phyloP scores from a whole-genome alignment of 2,888 invertebrate genomes.

The Branchipolynoe longqiensis region DNA sequence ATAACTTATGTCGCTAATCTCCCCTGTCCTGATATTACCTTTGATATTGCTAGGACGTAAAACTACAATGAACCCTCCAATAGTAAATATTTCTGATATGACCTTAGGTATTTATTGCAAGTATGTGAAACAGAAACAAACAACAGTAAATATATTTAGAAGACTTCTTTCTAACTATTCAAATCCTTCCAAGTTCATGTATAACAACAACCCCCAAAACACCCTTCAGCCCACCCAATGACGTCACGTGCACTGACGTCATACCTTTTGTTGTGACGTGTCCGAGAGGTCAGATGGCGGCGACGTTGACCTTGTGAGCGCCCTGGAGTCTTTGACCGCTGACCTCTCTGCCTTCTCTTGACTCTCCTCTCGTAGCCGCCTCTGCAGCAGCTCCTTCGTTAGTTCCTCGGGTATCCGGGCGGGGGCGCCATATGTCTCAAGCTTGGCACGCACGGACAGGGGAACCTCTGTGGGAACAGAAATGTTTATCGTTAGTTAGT shows the following conservation, averaged over 20 bases:
- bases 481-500: not conserved
- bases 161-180: no score
- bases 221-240: no score
- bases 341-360: not conserved
- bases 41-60: no score
- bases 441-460: not conserved
- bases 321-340: not conserved
- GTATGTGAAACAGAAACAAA: not conserved
- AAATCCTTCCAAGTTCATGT: no score
- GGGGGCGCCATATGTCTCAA: slow-evolving; percentile 1
- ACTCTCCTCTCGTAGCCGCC: slow-evolving; percentile 1
- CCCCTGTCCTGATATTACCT: no score
- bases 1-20: no score
- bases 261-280: not conserved
- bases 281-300: not conserved
- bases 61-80: no score
- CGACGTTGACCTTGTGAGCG: not conserved
- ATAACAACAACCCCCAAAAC: no score
- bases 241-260: not conserved
- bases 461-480: not conserved
- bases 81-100: no score
- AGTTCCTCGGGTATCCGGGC: slow-evolving; percentile 27
- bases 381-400: slow-evolving; percentile 24
- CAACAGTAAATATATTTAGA: not conserved
- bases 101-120: no score